Base-by-base conservation (phyloP, 2,113 vertebrate species). In the Petromus typicus region DNA sequence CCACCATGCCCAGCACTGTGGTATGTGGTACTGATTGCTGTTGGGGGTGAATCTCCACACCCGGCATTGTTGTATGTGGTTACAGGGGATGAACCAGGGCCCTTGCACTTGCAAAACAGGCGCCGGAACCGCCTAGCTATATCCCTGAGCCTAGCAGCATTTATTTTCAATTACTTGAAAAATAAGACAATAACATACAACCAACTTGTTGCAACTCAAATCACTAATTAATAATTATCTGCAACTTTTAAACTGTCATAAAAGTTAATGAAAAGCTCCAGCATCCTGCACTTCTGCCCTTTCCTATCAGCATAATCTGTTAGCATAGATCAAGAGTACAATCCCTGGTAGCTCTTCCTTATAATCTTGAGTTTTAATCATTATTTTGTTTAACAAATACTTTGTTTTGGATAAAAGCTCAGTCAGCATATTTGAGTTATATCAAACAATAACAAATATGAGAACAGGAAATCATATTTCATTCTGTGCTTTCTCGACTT, bases 331-430 rank as follows among this genome's bases (percentile, higher is more conserved):
- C 5, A 51, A 67, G 34, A 27, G 0, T 43, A 54, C 75, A 64
- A 80, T 66, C 34, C 22, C 11, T 51, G 63, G 57, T 63, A 12
- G 11, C 0, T 91, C 8, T 40, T 84, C 86, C 32, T 86, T 57
- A 63, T 51, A 71, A 75, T 81, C 40, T 67, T 73, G 8, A 13
- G 7, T 91, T 90, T 22, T 40, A 48, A 79, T 76, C 54, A 8
- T 64, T 85, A 32, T 88, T 91, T 91, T 91, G n/a, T 63, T 4
- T 86, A 43, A 84, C 27, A 90, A 90, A 88, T 54, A 76, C 23
- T 87, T 23, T 7, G 40, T 3, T 78, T 88, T 18, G 71, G 25
- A 66, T 89, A 22, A 3, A 23, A 48, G 3, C 0, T 71, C 81
- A 82, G 25, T 54, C 32, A 43, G 76, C 7, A 43, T 57, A 73